Base-by-base conservation (phyloP, 2,797 vertebrate genomes). In the Poeciliopsis paucimaculata region DNA sequence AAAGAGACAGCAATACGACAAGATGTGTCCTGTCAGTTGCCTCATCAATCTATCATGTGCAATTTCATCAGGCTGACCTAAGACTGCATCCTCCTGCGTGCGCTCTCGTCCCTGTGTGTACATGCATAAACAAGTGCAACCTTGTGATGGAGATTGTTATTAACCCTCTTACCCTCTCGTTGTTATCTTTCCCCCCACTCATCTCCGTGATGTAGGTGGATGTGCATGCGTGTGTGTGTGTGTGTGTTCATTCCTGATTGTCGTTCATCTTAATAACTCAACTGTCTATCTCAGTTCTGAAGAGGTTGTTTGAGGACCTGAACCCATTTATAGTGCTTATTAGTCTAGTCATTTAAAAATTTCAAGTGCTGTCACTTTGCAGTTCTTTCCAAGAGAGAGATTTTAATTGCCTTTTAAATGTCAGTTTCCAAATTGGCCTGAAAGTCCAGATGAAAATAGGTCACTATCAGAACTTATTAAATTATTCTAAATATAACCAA, bases 151-250 rank as follows among this genome's bases (percentile, higher is more conserved):
- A 92, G 87, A 85, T 82, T 75, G 87, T 89, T 89, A 94, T 94
- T 94, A 95, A 94, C 94, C 90, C 90, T 90, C 82, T 91, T 89
- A 91, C 49, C 93, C 90, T 83, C 77, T 66, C 80, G 85, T 93
- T 78, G 79, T 95, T 94, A 93, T 91, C 90, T 87, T 87, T 85
- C 77, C 78, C 87, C 90, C 86, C 86, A 70, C 73, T 82, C 82
- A 77, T 87, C 84, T 80, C 77, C 0, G 53, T 49, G 66, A 31
- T 13, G 64, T 79, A 0, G 45, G 45, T 80, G 71, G 36, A 16
- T 53, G 16, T 79, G 73, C 71, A 46, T 1, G 57, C 49, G 70
- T 49, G 26, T 66, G 9, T 78, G 75, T 68, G 57, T 55, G 72
- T 60, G 66, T 73, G 74, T 77, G 77, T 79, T 57, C 39, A 46